These are phyloP conservation scores for Pitta sordida DNA, from an alignment of 2,113 vertebrate genomes.

Conservation along the genomic window DNA sequence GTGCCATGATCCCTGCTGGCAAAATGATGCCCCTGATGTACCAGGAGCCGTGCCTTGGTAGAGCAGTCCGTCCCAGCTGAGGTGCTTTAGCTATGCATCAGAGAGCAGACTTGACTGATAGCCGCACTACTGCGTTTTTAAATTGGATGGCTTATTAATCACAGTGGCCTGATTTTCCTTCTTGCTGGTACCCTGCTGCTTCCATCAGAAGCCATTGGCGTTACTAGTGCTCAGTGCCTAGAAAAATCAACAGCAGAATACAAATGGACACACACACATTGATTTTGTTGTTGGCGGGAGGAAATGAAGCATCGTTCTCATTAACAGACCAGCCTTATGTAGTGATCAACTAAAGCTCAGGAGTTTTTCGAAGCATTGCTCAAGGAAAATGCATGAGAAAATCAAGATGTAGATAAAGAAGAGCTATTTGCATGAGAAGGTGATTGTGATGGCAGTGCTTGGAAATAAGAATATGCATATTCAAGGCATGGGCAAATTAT, in stretches of 20 bases:
- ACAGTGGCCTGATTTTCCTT: slow-evolving; percentile 9
- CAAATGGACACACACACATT: background rate
- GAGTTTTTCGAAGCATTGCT: background rate
- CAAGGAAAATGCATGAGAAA: background rate
- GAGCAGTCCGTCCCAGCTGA: background rate
- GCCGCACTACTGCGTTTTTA: background rate
- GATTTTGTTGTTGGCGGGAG: background rate
- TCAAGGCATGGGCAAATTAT: background rate
- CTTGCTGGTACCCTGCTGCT: background rate
- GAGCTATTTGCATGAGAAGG: background rate
- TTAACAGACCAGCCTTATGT: background rate
- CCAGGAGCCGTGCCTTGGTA: rapidly evolving
- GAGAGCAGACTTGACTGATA: background rate
- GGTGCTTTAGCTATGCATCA: background rate
- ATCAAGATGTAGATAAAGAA: background rate
- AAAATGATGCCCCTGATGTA: background rate
- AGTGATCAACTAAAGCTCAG: background rate
- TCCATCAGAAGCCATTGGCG: background rate
- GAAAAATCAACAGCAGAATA: background rate
- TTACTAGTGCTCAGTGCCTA: background rate
- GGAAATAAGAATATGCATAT: background rate
- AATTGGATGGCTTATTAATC: background rate
- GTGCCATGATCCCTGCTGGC: rapidly evolving
- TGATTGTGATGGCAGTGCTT: background rate
- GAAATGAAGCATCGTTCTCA: background rate